phyloP scores from a whole-genome alignment of 2,797 vertebrate genomes.

The Hipposideros larvatus region DNA sequence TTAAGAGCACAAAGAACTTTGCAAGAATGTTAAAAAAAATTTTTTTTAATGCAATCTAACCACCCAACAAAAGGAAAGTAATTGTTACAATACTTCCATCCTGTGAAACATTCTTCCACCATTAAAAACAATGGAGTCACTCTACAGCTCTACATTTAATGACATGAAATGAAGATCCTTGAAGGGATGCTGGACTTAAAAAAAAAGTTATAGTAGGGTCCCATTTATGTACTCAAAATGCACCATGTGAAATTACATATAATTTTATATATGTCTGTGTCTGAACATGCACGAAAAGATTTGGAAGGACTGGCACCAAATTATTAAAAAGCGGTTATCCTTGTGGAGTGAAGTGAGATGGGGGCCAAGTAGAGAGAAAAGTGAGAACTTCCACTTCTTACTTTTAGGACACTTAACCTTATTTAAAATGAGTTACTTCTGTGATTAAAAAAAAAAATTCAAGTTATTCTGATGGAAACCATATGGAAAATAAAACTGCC shows the following conservation, averaged over 20 bases:
- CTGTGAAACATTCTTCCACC: neutral
- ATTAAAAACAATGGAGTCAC: neutral
- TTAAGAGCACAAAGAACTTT: neutral
- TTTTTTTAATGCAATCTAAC: neutral
- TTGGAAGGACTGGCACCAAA: neutral
- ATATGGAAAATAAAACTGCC: neutral
- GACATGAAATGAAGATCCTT: neutral
- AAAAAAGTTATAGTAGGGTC: neutral
- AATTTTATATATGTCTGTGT: neutral
- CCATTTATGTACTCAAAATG: slow-evolving; percentile 12
- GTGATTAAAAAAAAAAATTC: neutral
- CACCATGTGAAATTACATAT: neutral
- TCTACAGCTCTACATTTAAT: neutral
- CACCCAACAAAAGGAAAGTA: neutral
- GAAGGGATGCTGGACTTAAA: neutral
- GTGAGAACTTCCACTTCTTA: neutral
- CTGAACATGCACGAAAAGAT: neutral
- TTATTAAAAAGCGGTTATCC: neutral
- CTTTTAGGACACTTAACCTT: neutral
- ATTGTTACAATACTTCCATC: neutral
- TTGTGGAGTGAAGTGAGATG: neutral
- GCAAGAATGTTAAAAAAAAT: neutral
- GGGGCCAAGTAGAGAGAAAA: neutral
- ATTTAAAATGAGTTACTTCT: slow-evolving; percentile 15
- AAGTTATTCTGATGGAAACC: slow-evolving; percentile 17